phyloP scores from a whole-genome alignment of 2,797 vertebrate genomes.

The Gymnocypris eckloni region DNA sequence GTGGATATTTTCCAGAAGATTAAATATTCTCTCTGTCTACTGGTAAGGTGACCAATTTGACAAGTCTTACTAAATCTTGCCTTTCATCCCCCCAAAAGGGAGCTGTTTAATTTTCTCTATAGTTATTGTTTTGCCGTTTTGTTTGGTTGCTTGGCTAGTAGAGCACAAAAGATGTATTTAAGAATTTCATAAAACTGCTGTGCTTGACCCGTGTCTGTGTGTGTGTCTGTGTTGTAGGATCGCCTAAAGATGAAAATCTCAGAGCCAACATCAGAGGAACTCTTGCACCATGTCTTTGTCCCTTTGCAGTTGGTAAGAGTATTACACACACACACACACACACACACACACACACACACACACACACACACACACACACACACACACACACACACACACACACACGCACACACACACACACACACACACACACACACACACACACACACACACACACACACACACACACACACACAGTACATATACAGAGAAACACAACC shows the following conservation, averaged over 20 bases:
- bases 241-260: slow-evolving; percentile 79
- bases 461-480: background rate
- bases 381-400: background rate
- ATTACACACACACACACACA: background rate
- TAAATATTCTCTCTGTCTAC: slow-evolving; percentile 86
- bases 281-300: slow-evolving; percentile 84
- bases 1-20: slow-evolving; percentile 84
- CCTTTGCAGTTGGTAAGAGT: slow-evolving; percentile 81
- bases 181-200: background rate
- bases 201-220: background rate
- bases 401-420: background rate
- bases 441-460: background rate
- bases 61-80: background rate
- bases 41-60: slow-evolving; percentile 75
- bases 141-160: background rate
- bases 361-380: background rate
- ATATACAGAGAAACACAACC: background rate
- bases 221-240: slow-evolving; percentile 71
- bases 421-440: background rate
- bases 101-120: background rate
- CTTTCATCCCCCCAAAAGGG: background rate
- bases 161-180: background rate
- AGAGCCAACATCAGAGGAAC: slow-evolving; percentile 80
- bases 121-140: background rate
- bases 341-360: background rate